Percentiles rank a stretch among this genome's conserved stretches.
These are phyloP conservation scores for Diplodus puntazzo DNA, from an alignment of 2,797 vertebrate species.

Conservation along the genomic window DNA sequence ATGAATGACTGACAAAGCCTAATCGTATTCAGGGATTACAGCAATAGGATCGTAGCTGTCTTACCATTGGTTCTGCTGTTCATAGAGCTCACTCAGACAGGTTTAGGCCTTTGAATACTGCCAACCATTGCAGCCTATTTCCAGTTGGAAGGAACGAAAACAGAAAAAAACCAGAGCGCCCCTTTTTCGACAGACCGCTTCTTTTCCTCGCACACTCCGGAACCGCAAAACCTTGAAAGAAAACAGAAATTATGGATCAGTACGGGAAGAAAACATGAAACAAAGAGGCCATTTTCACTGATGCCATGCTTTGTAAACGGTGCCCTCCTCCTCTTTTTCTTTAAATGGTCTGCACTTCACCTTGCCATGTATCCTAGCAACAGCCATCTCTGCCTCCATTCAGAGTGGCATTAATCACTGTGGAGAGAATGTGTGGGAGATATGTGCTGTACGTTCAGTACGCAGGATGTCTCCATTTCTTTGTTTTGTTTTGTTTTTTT, in stretches of 20 bases:
- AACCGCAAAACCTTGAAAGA: constrained; percentile 27
- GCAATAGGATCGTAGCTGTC: constrained; percentile 45
- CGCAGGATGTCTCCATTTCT: constrained; percentile 60
- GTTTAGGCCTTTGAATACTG: constrained; percentile 82
- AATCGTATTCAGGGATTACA: constrained; percentile 19
- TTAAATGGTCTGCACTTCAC: constrained; percentile 85
- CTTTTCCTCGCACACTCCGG: constrained; percentile 35
- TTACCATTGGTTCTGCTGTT: constrained; percentile 92
- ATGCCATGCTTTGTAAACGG: constrained; percentile 67
- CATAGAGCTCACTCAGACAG: constrained; percentile 86
- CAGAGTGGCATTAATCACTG: constrained; percentile 86
- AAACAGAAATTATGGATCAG: constrained; percentile 35
- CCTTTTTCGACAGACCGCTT: constrained; percentile 22
- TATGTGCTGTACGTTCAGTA: constrained; percentile 68
- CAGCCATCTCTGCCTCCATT: constrained; percentile 85
- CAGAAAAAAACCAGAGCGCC: constrained; percentile 30
- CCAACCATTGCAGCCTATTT: constrained; percentile 86
- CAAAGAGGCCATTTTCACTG: constrained; percentile 56
- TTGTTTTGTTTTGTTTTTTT: constrained; percentile 52
- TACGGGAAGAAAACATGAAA: constrained; percentile 41
- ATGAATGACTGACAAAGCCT: constrained; percentile 9
- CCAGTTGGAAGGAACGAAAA: constrained; percentile 63
- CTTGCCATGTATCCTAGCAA: constrained; percentile 90
- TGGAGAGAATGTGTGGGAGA: constrained; percentile 83
- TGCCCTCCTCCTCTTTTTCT: constrained; percentile 71